Percentiles rank a stretch among this genome's conserved stretches.
These are phyloP conservation scores for Hafferia zeledoni DNA, from an alignment of 2,797 vertebrate genomes.

Conservation along the genomic window DNA sequence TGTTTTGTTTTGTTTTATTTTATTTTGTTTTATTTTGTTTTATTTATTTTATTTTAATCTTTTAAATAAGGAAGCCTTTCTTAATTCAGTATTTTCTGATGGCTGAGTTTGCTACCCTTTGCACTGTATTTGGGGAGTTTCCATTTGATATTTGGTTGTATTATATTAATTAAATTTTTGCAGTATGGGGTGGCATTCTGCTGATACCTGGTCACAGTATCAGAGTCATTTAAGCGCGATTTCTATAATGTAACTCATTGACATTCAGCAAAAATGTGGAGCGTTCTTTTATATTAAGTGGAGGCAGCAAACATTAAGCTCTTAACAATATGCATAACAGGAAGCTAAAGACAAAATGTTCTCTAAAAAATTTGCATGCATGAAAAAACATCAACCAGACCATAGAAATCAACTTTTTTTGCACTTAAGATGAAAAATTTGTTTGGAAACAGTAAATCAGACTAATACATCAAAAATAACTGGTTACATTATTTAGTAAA, in stretches of 20 bases:
- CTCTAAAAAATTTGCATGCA: conserved; percentile 56
- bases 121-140: background rate
- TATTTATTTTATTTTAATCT: background rate
- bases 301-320: conserved; percentile 68
- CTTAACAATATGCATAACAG: conserved; percentile 60
- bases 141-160: background rate
- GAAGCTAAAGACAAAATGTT: conserved; percentile 51
- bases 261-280: conserved; percentile 54
- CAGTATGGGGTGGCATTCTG: background rate
- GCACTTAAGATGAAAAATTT: conserved; percentile 56
- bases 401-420: conserved; percentile 56
- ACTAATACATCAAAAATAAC: conserved; percentile 56
- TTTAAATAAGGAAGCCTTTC: background rate
- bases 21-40: background rate
- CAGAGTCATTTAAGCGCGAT: background rate
- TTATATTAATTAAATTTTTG: conserved; percentile 15
- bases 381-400: conserved; percentile 55
- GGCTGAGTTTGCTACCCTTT: background rate
- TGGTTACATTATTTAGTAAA: conserved; percentile 46
- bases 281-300: conserved; percentile 65
- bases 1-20: background rate
- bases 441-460: conserved; percentile 53
- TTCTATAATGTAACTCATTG: conserved; percentile 64
- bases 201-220: conserved; percentile 34
- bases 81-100: background rate